Base-by-base conservation (phyloP, 2,888 invertebrate genomes). In the Cosmorhoe ocellata region DNA sequence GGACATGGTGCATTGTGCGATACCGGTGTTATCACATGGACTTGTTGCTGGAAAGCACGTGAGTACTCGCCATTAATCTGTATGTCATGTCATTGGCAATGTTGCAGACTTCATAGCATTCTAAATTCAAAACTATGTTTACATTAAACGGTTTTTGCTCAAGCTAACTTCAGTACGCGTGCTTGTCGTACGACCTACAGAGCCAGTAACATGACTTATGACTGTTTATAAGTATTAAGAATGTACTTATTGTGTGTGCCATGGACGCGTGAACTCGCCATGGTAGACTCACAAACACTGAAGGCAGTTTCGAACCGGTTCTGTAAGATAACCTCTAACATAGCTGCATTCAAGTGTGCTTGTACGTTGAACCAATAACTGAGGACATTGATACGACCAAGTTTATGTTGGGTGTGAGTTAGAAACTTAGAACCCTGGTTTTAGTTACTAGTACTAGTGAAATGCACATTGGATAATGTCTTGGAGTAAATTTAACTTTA, bases 1-100 rank as follows among this genome's bases (percentile, higher is more conserved):
- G 82, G 76, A 76, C 79, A 73, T 51, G 67, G 81, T 85, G 82
- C 79, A 76, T 66, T 68, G 78, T 81, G 85, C 71, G 74, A 72
- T 79, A 74, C 61, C 61, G 56, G 62, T 66, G 59, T 54, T 43
- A 47, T 50, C 47, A 39, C 34, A 50, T 38, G 58, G 62, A 82
- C 81, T 79, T 79, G 82, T 80, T 79, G 81, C 81, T 71, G 67
- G 27, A 64, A 53, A 41, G 43, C 66, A 70, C 69, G 78, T 80
- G 70, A 80, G 79, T 80, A 75, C 26, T 31, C 26, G 22, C 28
- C 40, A 40, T 44, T 36, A 44, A 44, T 37, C 48, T 37, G 12
- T 38, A 47, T 52, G 18, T 7, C 45, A 40, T 42, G 48, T 37
- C 39, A 52, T 37, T 45, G 42, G 39, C 47, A 47, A 43, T 47